Base-by-base conservation (phyloP, 1,140 invertebrate genomes). In the Pseudomyrmex pallidus region DNA sequence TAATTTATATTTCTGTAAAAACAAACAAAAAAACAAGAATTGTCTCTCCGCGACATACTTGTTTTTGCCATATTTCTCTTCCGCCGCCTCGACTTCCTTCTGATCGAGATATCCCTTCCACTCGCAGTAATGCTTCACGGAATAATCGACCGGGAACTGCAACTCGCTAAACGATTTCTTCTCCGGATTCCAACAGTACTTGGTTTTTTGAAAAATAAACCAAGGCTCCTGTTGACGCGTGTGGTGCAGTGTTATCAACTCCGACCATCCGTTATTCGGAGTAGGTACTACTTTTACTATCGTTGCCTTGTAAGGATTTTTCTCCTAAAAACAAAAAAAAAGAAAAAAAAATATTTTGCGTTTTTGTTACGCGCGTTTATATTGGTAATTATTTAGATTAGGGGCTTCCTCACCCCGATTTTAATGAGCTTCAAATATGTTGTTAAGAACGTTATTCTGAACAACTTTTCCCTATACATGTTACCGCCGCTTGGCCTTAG, bases 141-240 rank as follows among this genome's bases (percentile, higher is more conserved):
- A 92, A 83, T 96, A 95, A 89, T 97, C 94, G 25, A 97, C 95
- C 0, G 98, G 98, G 94, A 99, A 99, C 84, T 97, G 95, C 17
- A 99, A 94, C 10, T 96, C 96, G 67, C 95, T 92, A 93, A 99
- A 99, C 56, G 93, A 93, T 90, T 98, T 97, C 73, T 96, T 97
- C 2, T 97, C 95, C 80, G 95, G 94, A 92, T 98, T 96, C 96
- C 98, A 99, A 73, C 98, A 92, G 94, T 99, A 99, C 94, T 99
- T 99, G 0, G 97, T 98, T 93, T 99, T 99, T 96, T 99, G 99
- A 94, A 99, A 99, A 72, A 97, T 96, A 92, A 99, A 98, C 97
- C 97, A 99, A 50, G 92, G 96, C 86, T 94, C 89, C 70, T 90
- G 87, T 44, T 90, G 95, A 90, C 95, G 95, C 4, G 94, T 92